Evolutionary conservation across 2,797 vertebrate species (phyloP), one percentile per base, ranked within the genome.

Genomic region (Intellagama lesueurii): DNA sequence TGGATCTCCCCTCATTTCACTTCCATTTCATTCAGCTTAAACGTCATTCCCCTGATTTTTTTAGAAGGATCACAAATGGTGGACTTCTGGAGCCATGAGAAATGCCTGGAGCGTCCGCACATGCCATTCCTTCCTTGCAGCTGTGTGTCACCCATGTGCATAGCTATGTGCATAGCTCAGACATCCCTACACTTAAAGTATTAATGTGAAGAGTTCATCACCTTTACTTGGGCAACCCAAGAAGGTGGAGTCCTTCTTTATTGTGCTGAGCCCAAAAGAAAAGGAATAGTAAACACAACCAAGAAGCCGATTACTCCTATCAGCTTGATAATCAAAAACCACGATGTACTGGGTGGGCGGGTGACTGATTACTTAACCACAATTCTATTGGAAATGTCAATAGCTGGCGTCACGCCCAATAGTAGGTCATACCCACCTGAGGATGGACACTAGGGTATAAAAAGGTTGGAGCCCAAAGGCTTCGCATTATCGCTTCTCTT

Each of bases 171-270:
- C 77, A 22, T 40, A 24, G 28, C 11, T 28, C 22, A 49, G 66
- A n/a, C 66, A 69, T 9, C 78, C 44, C 30, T 44, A 14, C 32
- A 86, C 47, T 90, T 90, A 86, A 69, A 11, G 72, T 82, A 90
- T 90, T 86, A 82, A 82, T 60, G 60, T 78, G 17, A 82, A 76
- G 28, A 86, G 47, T 86, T 82, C 70, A 82, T 86, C 64, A 82
- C 44, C 30, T 60, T 26, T 0, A 9, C 75, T 81, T 86, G 47
- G 47, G 78, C 44, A 90, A 81, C 44, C 70, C 24, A 8, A 4
- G 26, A 64, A 80, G 89, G 89, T 52, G 89, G 89, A 56, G 88
- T n/a, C 32, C 4, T 49, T 68, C 30, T 1, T 64, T 1, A 24
- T 72, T 44, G 14, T 81, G 44, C n/a, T 80, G 66, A 82, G 26